A percentile compares a stretch with the other conserved stretches of the same genome.
These are phyloP conservation scores for Rhynchonycteris naso DNA, from an alignment of 2,797 vertebrate genomes.

Conservation along the genomic window DNA sequence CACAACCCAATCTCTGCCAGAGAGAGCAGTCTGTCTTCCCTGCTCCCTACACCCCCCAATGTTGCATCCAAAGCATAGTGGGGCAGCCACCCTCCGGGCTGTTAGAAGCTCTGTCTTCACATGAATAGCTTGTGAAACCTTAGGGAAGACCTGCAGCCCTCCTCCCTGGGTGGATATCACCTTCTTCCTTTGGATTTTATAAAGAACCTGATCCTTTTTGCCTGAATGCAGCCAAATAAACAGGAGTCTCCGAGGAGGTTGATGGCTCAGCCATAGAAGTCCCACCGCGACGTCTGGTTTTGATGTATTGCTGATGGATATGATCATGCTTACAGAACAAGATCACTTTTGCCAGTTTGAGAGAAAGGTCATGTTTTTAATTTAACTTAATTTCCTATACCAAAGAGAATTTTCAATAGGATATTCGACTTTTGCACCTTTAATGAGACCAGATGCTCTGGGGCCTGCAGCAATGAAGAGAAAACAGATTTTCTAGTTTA, in stretches of 20 bases:
- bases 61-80: neutral
- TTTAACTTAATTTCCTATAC: conserved; percentile 80
- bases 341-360: conserved; percentile 73
- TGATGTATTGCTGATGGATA: conserved; percentile 75
- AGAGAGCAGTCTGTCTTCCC: neutral
- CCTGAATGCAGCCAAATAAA: conserved; percentile 72
- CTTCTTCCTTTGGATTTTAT: conserved; percentile 77
- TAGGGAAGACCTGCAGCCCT: conserved; percentile 62
- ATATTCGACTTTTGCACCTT: conserved; percentile 82
- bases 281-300: conserved; percentile 72
- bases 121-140: conserved; percentile 64
- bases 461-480: conserved; percentile 70
- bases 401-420: conserved; percentile 81
- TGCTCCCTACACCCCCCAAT: rapidly evolving
- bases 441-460: conserved; percentile 80
- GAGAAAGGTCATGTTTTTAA: conserved; percentile 79
- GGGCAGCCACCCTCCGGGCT: neutral
- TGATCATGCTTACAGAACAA: conserved; percentile 26
- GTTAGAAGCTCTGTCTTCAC: conserved; percentile 28
- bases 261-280: conserved; percentile 59
- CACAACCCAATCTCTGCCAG: neutral
- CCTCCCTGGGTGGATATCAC: conserved; percentile 78
- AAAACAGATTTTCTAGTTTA: conserved; percentile 78
- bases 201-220: conserved; percentile 77
- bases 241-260: conserved; percentile 57